Base-by-base conservation (phyloP, 2,797 vertebrate species). In the Chaenodraco wilsoni region DNA sequence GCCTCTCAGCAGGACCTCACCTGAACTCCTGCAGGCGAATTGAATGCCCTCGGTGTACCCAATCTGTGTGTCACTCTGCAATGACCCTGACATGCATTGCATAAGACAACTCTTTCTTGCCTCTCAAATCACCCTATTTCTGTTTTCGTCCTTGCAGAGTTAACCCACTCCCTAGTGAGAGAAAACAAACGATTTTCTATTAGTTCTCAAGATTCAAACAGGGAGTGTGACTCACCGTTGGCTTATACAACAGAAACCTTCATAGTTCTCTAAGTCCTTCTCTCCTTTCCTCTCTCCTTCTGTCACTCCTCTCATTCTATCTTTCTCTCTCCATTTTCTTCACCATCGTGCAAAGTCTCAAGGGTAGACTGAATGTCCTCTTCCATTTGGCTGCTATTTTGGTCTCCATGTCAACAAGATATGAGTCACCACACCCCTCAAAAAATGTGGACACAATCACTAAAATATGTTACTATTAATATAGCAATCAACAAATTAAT, bases 221-320 rank as follows among this genome's bases (percentile, higher is more conserved):
- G 84, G 85, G 87, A 89, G 84, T 86, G 83, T 93, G 94, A 94
- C 86, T 94, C 94, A 94, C 85, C 67, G 54, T 88, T 88, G 82
- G 87, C 89, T 94, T 92, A 93, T 82, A 92, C 91, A 94, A 94
- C 90, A 87, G 83, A 87, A 88, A 86, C 76, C 85, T 89, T 92
- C 87, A 79, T 88, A 89, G 84, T 91, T 89, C 78, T 92, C 82
- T 80, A 82, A 89, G 82, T 79, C 82, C 77, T 88, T 45, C 65
- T 77, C 74, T 89, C 68, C 78, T 75, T 56, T 84, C 76, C 75
- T 83, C 79, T 76, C 73, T 89, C 87, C 76, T 86, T 91, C 87
- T 87, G 83, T 91, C 84, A 80, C 82, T 90, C 76, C 70, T 88
- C 77, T 83, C 71, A 74, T 78, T 88, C 80, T 85, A 12, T 86